Conservation (phyloP, 2,113 vertebrate species). For the Petromus typicus region DNA sequence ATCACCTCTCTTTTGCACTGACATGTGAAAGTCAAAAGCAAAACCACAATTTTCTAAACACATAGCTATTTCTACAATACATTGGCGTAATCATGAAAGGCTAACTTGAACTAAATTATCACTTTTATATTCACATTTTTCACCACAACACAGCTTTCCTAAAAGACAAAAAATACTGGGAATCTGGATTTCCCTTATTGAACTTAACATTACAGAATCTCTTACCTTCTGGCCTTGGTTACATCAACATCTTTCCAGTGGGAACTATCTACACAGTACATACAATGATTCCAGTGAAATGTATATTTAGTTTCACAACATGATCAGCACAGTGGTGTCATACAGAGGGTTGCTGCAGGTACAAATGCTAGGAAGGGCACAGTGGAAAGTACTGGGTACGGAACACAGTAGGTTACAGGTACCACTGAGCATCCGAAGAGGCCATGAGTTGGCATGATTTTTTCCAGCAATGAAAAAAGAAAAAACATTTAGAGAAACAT, state of each 20-base stretch:
- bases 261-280: slow-evolving; percentile 52
- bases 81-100: slow-evolving; percentile 45
- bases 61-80: slow-evolving; percentile 70
- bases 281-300: slow-evolving; percentile 44
- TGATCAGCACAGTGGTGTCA: slow-evolving; percentile 48
- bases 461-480: slow-evolving; percentile 73
- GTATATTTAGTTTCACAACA: slow-evolving; percentile 19
- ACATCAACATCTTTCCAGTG: slow-evolving; percentile 11
- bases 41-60: slow-evolving; percentile 55
- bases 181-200: slow-evolving; percentile 35
- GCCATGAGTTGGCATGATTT: slow-evolving; percentile 55
- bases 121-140: slow-evolving; percentile 67
- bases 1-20: slow-evolving; percentile 14
- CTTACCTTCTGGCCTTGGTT: slow-evolving; percentile 38
- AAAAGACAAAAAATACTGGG: slow-evolving; percentile 43
- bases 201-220: slow-evolving; percentile 21
- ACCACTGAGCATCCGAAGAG: slow-evolving; percentile 62
- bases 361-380: slow-evolving; percentile 80
- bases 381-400: slow-evolving; percentile 69
- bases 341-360: slow-evolving; percentile 69
- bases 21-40: slow-evolving; percentile 51
- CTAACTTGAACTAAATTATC: slow-evolving; percentile 63
- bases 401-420: slow-evolving; percentile 62
- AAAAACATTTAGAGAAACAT: slow-evolving; percentile 60
- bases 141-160: slow-evolving; percentile 64